Percentiles rank a stretch among this genome's conserved stretches.
Conservation (phyloP, 2,888 invertebrate genomes). For the Calliopum simillimum region DNA sequence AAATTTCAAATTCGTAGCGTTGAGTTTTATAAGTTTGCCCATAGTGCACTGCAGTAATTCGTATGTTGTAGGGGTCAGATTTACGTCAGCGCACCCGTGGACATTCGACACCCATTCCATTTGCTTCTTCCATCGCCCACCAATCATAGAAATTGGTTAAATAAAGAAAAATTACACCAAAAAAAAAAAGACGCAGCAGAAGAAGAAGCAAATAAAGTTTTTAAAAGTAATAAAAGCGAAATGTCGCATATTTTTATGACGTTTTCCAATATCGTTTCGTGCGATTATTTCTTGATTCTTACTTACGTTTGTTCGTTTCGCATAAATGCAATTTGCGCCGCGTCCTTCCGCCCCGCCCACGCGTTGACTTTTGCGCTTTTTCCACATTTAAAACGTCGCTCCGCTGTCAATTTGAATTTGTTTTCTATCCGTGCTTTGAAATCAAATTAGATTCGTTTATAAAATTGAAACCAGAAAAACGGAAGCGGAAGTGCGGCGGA, state of each 20-base stretch:
- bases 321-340: constrained; percentile 20
- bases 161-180: constrained; percentile 32
- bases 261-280: constrained; percentile 50
- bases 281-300: constrained; percentile 29
- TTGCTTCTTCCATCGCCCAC: neutral
- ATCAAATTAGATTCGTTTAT: constrained; percentile 47
- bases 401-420: constrained; percentile 50
- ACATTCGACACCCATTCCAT: neutral
- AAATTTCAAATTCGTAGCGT: too few relatives aligned
- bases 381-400: constrained; percentile 34
- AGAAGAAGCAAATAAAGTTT: constrained; percentile 59
- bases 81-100: neutral
- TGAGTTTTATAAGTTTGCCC: too few relatives aligned
- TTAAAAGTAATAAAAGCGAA: constrained; percentile 68
- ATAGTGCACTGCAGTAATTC: too few relatives aligned
- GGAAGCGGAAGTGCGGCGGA: neutral
- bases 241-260: constrained; percentile 69
- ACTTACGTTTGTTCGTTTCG: constrained; percentile 6
- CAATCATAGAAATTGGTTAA: neutral
- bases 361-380: constrained; percentile 39
- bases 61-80: neutral
- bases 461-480: constrained; percentile 3
- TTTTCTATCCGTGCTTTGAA: constrained; percentile 46
- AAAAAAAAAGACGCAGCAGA: constrained; percentile 25
- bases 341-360: neutral